Evolutionary conservation across 2,113 vertebrate species (phyloP).

Genomic region (Psittacara wagleri): DNA sequence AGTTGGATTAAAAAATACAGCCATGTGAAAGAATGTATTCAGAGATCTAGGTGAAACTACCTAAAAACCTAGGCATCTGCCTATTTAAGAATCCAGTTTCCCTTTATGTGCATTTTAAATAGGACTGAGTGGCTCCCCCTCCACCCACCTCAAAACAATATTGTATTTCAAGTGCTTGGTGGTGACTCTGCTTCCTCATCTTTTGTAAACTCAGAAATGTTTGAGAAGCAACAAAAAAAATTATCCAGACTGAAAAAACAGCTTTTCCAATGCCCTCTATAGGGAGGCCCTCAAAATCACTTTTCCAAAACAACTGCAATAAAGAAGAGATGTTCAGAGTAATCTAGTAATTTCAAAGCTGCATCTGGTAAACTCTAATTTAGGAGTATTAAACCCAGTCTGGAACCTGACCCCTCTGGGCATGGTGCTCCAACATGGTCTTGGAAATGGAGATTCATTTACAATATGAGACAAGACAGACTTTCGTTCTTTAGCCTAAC

Average conservation of each 20-base stretch:
- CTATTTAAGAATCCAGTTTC: neutral
- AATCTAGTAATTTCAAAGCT: neutral
- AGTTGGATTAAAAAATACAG: neutral
- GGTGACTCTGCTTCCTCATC: neutral
- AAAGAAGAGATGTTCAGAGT: neutral
- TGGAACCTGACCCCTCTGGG: neutral
- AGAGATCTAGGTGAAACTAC: neutral
- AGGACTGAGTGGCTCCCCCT: accelerated
- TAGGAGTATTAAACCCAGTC: neutral
- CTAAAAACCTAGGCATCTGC: neutral
- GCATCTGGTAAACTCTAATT: neutral
- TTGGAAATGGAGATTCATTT: neutral
- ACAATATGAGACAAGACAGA: neutral
- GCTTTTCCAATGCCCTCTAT: neutral
- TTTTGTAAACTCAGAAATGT: neutral
- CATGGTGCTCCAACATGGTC: neutral
- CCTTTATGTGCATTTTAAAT: neutral
- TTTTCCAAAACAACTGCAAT: neutral
- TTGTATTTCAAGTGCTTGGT: accelerated
- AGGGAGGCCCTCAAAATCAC: neutral
- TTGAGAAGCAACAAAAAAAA: neutral
- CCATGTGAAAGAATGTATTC: neutral
- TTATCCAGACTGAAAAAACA: neutral
- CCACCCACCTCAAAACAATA: neutral
- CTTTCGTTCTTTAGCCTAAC: neutral